Evolutionary conservation across 2,113 vertebrate species (phyloP).

Genomic region (Mesembrinibis cayennensis): DNA sequence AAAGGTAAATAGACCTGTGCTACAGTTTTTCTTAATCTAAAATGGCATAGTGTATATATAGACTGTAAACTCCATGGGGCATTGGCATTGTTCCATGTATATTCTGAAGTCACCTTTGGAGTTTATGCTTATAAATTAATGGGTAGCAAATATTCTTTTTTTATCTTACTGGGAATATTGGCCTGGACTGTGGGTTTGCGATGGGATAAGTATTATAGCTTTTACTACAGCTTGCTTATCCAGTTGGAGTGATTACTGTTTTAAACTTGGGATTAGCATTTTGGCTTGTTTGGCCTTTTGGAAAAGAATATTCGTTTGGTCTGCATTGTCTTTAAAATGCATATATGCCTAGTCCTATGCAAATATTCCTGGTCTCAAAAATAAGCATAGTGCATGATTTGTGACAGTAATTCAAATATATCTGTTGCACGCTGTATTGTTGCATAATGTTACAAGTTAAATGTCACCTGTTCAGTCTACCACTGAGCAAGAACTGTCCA

Average conservation of each 20-base stretch:
- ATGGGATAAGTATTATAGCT: neutral
- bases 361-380: neutral
- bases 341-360: neutral
- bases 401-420: rapidly evolving
- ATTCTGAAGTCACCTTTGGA: neutral
- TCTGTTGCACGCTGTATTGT: neutral
- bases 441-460: neutral
- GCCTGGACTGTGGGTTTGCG: neutral
- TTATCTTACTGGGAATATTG: neutral
- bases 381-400: neutral
- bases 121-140: neutral
- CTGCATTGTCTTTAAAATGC: neutral
- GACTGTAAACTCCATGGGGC: neutral
- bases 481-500: rapidly evolving
- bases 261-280: neutral
- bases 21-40: neutral
- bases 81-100: neutral
- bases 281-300: neutral
- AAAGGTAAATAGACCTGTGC: neutral
- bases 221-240: neutral
- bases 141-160: neutral
- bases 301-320: neutral
- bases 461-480: neutral
- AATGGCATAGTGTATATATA: neutral
- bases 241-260: neutral